A percentile compares a stretch with the other conserved stretches of the same genome.
These are phyloP conservation scores for Laticauda colubrina DNA, from an alignment of 2,113 vertebrate genomes.

Conservation along the genomic window DNA sequence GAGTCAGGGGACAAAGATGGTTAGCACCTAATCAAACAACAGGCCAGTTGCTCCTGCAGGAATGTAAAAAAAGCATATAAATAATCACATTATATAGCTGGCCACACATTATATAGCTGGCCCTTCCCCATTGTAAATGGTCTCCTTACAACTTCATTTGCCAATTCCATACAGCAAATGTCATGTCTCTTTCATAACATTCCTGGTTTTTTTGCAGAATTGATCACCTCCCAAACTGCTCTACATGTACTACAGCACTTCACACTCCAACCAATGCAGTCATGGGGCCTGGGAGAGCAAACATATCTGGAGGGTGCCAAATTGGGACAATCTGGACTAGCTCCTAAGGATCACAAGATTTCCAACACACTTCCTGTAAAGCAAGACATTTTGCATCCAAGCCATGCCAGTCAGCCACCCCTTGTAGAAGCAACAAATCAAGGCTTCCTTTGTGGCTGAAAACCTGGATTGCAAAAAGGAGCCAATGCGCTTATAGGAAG, in stretches of 20 bases:
- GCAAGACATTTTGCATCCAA: slow-evolving; percentile 6
- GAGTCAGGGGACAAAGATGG: not conserved
- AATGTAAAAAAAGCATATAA: not conserved
- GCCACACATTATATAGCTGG: not conserved
- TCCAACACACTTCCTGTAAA: not conserved
- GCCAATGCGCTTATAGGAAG: not conserved
- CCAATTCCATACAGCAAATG: not conserved
- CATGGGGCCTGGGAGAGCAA: not conserved
- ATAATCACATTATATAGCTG: not conserved
- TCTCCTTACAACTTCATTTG: not conserved
- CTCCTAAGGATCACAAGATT: not conserved
- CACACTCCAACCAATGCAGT: not conserved
- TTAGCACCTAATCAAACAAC: not conserved
- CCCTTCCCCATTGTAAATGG: not conserved
- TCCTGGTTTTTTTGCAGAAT: not conserved
- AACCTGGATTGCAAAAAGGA: slow-evolving; percentile 17
- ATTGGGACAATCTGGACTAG: not conserved
- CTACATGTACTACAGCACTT: not conserved
- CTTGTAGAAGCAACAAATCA: not conserved
- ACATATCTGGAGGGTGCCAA: not conserved
- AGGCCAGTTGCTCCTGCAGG: not conserved
- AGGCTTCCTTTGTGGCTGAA: slow-evolving; percentile 17
- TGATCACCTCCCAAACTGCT: not conserved
- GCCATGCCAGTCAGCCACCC: not conserved
- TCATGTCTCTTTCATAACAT: not conserved